Evolutionary conservation across 1,140 invertebrate species (phyloP).

Genomic region (Whitmania pigra): DNA sequence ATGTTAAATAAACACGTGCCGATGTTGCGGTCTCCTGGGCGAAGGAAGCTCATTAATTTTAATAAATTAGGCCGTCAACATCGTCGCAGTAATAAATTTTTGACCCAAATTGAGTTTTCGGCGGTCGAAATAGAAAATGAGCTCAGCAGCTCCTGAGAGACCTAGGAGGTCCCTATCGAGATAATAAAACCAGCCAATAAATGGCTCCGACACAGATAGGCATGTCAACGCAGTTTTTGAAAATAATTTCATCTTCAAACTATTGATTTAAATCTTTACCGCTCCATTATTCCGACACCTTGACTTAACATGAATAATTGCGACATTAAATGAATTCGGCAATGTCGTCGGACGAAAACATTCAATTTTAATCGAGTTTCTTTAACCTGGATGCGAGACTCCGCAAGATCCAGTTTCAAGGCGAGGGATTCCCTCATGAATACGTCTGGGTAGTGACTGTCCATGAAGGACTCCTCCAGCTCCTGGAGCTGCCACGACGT

Average conservation of each 20-base stretch:
- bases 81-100: slow-evolving; percentile 7
- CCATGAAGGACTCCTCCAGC: slow-evolving; percentile 35
- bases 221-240: too few relatives aligned
- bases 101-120: slow-evolving; percentile 13
- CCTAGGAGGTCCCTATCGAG: background rate
- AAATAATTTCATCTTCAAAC: too few relatives aligned
- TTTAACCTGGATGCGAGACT: slow-evolving; percentile 37
- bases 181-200: too few relatives aligned
- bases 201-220: too few relatives aligned
- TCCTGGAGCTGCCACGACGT: slow-evolving; percentile 36
- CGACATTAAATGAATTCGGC: too few relatives aligned
- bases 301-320: too few relatives aligned
- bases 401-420: slow-evolving; percentile 32
- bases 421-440: slow-evolving; percentile 38
- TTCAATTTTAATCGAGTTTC: too few relatives aligned
- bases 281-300: too few relatives aligned
- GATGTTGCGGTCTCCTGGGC: background rate
- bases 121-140: slow-evolving; percentile 12
- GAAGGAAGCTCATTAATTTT: slow-evolving; percentile 10
- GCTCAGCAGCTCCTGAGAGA: slow-evolving; percentile 1
- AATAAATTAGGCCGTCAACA: slow-evolving; percentile 16
- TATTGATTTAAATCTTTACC: too few relatives aligned
- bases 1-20: slow-evolving; percentile 2
- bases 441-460: slow-evolving; percentile 40
- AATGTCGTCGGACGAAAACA: too few relatives aligned